Conservation (phyloP, 1,140 invertebrate genomes). For the Brachystomella parvula region DNA sequence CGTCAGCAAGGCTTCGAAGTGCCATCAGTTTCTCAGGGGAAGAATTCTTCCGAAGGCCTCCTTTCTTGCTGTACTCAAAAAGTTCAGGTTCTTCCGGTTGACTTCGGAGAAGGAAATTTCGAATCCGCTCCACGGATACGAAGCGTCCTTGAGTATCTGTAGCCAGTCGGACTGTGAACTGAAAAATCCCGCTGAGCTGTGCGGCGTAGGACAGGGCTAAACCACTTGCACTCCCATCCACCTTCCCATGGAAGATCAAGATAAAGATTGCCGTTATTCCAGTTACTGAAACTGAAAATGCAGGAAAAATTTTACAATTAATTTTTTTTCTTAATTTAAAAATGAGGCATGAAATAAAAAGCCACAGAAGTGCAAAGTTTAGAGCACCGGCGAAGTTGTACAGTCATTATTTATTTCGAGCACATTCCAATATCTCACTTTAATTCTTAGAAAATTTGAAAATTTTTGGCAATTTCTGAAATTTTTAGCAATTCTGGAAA, state of each 20-base stretch:
- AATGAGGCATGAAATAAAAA: no score
- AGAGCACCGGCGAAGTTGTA: no score
- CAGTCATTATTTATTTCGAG: no score
- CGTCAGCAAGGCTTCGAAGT: not conserved
- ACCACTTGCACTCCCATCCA: slow-evolving; percentile 56
- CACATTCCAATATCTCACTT: no score
- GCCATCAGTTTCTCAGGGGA: slow-evolving; percentile 3
- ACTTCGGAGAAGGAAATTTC: slow-evolving; percentile 44
- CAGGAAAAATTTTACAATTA: slow-evolving; percentile 18
- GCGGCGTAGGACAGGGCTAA: slow-evolving; percentile 58
- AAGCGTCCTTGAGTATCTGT: slow-evolving; percentile 60
- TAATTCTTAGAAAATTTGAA: no score
- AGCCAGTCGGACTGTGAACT: slow-evolving; percentile 56
- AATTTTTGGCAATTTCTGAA: not conserved
- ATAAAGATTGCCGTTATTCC: slow-evolving; percentile 51
- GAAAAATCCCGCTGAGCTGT: slow-evolving; percentile 57
- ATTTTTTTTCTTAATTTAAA: no score
- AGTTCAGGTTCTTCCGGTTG: slow-evolving; percentile 20
- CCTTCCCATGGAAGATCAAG: slow-evolving; percentile 49
- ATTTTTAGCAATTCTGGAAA: not conserved
- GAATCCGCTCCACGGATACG: slow-evolving; percentile 55
- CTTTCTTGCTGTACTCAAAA: slow-evolving; percentile 1
- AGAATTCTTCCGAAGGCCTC: no score
- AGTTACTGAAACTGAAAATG: slow-evolving; percentile 45
- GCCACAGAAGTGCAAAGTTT: no score